Percentiles rank a stretch among this genome's conserved stretches.
Conservation (phyloP, 2,797 vertebrate species). For the Syncerus caffer region DNA sequence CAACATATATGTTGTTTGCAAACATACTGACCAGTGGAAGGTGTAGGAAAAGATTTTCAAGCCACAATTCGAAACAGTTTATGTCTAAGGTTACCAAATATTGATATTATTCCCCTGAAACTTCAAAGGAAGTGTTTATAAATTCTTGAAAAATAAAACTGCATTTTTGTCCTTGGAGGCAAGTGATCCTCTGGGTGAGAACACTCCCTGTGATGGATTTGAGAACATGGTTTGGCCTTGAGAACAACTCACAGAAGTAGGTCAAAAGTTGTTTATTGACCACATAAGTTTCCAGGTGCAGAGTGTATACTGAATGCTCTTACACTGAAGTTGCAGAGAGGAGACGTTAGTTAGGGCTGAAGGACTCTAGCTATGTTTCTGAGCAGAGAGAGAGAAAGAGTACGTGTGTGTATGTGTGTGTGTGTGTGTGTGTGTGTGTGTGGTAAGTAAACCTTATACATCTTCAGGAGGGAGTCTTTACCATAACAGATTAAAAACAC, state of each 20-base stretch:
- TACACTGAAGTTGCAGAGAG: background rate
- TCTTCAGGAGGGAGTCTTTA: background rate
- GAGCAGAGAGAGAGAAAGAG: background rate
- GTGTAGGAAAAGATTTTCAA: background rate
- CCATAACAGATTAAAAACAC: background rate
- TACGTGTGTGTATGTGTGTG: too few species aligned
- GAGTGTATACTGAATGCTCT: too few species aligned
- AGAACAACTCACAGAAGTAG: background rate
- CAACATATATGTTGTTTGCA: background rate
- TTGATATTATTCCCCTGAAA: background rate
- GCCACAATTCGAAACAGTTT: background rate
- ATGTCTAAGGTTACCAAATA: background rate
- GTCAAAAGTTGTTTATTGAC: slow-evolving; percentile 15
- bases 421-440: background rate
- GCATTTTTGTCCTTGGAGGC: background rate
- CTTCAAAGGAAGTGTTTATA: slow-evolving; percentile 41
- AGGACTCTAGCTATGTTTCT: background rate
- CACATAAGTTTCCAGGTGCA: background rate
- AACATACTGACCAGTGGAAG: background rate
- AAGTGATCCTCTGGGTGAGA: background rate
- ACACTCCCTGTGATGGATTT: background rate
- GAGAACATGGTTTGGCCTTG: background rate
- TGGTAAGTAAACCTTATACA: background rate
- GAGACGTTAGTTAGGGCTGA: accelerated
- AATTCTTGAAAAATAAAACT: slow-evolving; percentile 22